Base-by-base conservation (phyloP, 2,113 vertebrate species). In the Ammodytes marinus region DNA sequence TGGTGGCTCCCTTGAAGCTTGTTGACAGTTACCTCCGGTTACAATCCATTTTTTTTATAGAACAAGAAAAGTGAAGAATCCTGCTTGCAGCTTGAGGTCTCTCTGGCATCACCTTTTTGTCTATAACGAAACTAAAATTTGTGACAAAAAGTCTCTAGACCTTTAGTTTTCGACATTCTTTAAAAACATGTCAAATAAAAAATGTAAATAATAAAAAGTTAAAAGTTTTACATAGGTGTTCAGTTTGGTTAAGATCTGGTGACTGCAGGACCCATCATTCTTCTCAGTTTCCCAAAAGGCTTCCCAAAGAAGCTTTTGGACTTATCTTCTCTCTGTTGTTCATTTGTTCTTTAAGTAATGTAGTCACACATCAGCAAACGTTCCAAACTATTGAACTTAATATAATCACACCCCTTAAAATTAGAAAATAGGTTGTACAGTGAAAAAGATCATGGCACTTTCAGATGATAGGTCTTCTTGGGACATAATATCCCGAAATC, bases 21-120 rank as follows among this genome's bases (percentile, higher is more conserved):
- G 54, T 37, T 72, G 80, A 78, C 83, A 74, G 80, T 65, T 64
- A 71, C 74, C 55, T 66, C 73, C 13, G 13, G 65, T 83, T 80
- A 4, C 15, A 78, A 69, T 42, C 46, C 17, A 55, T 5, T 49
- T 82, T 76, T 68, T 45, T 60, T 17, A 63, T 63, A 11, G 27
- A 74, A 77, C 39, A 78, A 2, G 14, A 17, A n/a, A 17, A 37
- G 2, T 11, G 42, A 39, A 45, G 55, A 27, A 69, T 10, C 15
- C 15, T 0, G 3, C 47, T 10, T 10, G 40, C 4, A 71, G 47
- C 50, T 49, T 17, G n/a, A 55, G 43, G 50, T 67, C 74, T 27
- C 35, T 45, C 15, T 69, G 35, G 35, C n/a, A 12, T 70, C 37
- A 46, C 39, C 27, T 37, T 40, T 63, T 4, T 14, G 10, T 39